These are phyloP conservation scores for Luehdorfia chinensis DNA, from an alignment of 1,140 invertebrate genomes.

Conservation along the genomic window DNA sequence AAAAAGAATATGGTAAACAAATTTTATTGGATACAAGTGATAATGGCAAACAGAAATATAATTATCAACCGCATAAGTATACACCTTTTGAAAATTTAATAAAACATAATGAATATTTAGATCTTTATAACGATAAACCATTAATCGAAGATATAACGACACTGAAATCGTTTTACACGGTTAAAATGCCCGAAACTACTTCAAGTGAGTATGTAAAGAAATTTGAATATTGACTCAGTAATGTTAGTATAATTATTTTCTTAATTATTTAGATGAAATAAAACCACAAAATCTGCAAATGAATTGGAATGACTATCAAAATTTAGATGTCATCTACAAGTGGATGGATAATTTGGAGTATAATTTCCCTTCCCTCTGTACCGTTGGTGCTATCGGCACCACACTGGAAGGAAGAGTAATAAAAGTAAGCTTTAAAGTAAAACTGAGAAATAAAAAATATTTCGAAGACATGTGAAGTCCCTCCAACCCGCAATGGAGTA, in stretches of 20 bases:
- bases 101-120: not conserved
- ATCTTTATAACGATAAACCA: conserved; percentile 3
- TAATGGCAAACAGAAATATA: not conserved
- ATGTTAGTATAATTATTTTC: no score
- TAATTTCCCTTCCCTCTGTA: conserved; percentile 53
- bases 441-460: no score
- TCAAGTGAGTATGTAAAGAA: not conserved
- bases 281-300: no score
- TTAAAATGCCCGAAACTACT: not conserved
- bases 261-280: no score
- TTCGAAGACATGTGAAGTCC: no score
- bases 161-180: not conserved
- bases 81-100: conserved; percentile 1
- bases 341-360: conserved; percentile 53
- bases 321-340: conserved; percentile 44
- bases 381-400: conserved; percentile 45
- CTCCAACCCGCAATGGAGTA: no score
- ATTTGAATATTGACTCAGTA: no score
- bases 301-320: conserved; percentile 52
- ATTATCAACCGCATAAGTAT: not conserved
- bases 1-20: not conserved
- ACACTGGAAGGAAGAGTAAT: conserved; percentile 50
- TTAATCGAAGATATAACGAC: not conserved
- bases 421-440: conserved; percentile 33
- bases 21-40: conserved; percentile 1